Evolutionary conservation across 2,888 invertebrate genomes (phyloP).

Genomic region (Prionchulus punctatus): DNA sequence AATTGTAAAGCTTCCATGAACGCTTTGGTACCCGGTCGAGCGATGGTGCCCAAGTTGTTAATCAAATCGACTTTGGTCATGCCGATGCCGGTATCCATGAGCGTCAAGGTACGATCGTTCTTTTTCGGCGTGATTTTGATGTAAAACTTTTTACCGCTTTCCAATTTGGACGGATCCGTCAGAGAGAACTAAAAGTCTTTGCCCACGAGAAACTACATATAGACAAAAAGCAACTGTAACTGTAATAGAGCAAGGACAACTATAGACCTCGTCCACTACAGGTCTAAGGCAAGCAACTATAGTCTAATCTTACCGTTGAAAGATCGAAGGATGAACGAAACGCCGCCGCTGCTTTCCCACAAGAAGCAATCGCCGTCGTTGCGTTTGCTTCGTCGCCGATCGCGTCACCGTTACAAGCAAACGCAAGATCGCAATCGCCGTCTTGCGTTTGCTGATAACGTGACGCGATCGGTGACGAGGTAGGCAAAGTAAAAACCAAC

Average conservation of each 20-base stretch:
- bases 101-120: slow-evolving; percentile 77
- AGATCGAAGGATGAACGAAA: slow-evolving; percentile 75
- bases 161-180: too few species aligned
- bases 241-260: too few species aligned
- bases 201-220: too few species aligned
- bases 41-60: slow-evolving; percentile 95
- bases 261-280: too few species aligned
- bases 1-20: slow-evolving; percentile 99
- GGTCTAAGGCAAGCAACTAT: not conserved
- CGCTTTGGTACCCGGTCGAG: slow-evolving; percentile 91
- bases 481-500: slow-evolving; percentile 99
- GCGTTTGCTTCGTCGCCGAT: slow-evolving; percentile 90
- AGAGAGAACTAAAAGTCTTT: too few species aligned
- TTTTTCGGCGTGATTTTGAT: slow-evolving; percentile 95
- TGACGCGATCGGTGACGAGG: slow-evolving; percentile 77
- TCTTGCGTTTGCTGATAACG: too few species aligned
- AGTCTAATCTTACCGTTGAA: slow-evolving; percentile 46
- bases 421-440: slow-evolving; percentile 93
- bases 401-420: slow-evolving; percentile 77
- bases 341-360: slow-evolving; percentile 97
- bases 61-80: slow-evolving; percentile 99
- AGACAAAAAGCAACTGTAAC: too few species aligned
- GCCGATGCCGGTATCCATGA: slow-evolving; percentile 79
- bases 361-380: slow-evolving; percentile 94
- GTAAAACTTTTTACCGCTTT: too few species aligned